phyloP scores from a whole-genome alignment of 2,113 vertebrate species.

The Podiceps cristatus region DNA sequence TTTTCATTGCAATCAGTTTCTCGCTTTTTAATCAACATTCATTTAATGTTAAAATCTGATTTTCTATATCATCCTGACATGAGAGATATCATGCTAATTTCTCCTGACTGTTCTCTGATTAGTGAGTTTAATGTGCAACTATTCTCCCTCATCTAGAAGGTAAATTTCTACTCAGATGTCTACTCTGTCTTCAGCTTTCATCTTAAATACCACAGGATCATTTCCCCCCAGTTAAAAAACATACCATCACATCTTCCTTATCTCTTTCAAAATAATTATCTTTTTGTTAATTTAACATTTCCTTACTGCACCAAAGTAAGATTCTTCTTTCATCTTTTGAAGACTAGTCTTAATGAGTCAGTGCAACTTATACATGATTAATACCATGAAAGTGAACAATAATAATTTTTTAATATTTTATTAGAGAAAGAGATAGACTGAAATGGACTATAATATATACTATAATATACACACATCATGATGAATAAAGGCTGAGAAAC shows the following conservation, averaged over 20 bases:
- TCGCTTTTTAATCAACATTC: constrained; percentile 17
- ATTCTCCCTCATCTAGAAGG: background rate
- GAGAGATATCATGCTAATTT: background rate
- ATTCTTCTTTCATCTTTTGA: background rate
- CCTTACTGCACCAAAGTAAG: background rate
- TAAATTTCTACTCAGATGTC: background rate
- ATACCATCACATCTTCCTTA: background rate
- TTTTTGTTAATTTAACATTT: background rate
- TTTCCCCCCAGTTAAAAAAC: background rate
- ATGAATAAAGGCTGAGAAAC: background rate
- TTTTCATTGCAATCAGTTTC: constrained; percentile 14
- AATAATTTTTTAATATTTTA: background rate
- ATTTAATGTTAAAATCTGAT: constrained; percentile 24
- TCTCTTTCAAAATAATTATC: background rate
- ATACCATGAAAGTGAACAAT: background rate
- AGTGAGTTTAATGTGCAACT: background rate
- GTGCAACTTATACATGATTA: background rate
- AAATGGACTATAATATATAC: background rate
- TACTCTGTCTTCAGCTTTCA: background rate
- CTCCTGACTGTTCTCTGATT: constrained; percentile 21
- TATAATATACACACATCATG: background rate
- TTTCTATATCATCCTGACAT: background rate
- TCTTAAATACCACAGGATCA: background rate
- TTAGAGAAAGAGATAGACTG: background rate
- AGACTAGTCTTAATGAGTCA: background rate